phyloP scores from a whole-genome alignment of 1,140 invertebrate species.

The Drosophila eugracilis region DNA sequence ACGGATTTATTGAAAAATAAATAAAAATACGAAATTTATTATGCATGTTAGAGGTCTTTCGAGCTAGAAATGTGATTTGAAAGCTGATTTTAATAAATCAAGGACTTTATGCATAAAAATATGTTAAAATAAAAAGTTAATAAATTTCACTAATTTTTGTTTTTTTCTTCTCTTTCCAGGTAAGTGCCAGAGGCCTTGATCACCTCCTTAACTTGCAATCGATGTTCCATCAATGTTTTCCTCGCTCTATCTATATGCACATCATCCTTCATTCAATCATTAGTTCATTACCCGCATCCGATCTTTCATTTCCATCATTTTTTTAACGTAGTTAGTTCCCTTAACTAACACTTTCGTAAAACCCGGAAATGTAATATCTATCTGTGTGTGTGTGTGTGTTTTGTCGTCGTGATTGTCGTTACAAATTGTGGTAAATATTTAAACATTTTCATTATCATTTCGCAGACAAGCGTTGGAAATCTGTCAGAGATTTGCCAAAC shows the following conservation, averaged over 20 bases:
- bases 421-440: slow-evolving; percentile 79
- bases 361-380: slow-evolving; percentile 32
- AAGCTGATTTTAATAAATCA: too few species aligned
- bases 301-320: slow-evolving; percentile 38
- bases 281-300: slow-evolving; percentile 44
- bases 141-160: background rate
- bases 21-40: background rate
- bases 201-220: slow-evolving; percentile 12
- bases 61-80: background rate
- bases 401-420: slow-evolving; percentile 50
- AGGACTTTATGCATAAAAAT: too few species aligned
- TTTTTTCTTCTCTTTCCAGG: slow-evolving; percentile 57
- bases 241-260: slow-evolving; percentile 50
- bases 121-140: too few species aligned
- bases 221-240: slow-evolving; percentile 69
- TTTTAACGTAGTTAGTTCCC: slow-evolving; percentile 55
- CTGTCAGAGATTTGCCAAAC: slow-evolving; percentile 79
- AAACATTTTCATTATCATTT: slow-evolving; percentile 82
- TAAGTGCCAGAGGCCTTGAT: slow-evolving; percentile 37
- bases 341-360: too few species aligned
- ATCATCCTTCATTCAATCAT: slow-evolving; percentile 8
- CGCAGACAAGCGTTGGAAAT: slow-evolving; percentile 53
- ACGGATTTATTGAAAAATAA: slow-evolving; percentile 9
- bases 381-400: slow-evolving; percentile 15
- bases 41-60: background rate